These are phyloP conservation scores for Bucorvus abyssinicus DNA, from an alignment of 2,797 vertebrate genomes.

Conservation along the genomic window DNA sequence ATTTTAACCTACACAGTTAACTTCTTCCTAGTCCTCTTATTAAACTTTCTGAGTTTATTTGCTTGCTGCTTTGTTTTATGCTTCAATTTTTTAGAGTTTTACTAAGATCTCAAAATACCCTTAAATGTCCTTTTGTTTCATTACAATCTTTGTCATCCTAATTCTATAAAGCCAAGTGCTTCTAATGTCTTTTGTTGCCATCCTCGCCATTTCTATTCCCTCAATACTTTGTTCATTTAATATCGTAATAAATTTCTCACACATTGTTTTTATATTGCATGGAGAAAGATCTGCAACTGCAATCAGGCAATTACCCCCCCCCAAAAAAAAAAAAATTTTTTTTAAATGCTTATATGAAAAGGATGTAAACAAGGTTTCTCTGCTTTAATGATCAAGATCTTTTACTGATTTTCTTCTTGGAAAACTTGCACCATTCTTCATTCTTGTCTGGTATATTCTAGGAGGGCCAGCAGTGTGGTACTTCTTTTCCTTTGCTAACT, in stretches of 20 bases:
- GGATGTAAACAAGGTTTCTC: background rate
- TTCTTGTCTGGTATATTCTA: background rate
- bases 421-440: background rate
- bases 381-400: background rate
- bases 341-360: background rate
- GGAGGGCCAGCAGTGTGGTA: background rate
- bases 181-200: background rate
- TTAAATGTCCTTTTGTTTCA: background rate
- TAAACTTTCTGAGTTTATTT: background rate
- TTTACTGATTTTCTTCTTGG: background rate
- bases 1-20: background rate
- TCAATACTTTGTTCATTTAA: background rate
- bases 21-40: background rate
- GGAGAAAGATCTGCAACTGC: background rate
- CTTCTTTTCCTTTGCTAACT: background rate
- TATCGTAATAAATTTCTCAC: background rate
- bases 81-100: background rate
- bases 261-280: background rate
- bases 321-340: no score
- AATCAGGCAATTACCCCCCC: background rate
- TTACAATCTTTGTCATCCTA: background rate
- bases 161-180: background rate
- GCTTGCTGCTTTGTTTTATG: background rate
- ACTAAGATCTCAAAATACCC: background rate
- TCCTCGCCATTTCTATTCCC: background rate